Evolutionary conservation across 2,113 vertebrate species (phyloP), one percentile per base, ranked within the genome.

Genomic region (Xenopus tropicalis): DNA sequence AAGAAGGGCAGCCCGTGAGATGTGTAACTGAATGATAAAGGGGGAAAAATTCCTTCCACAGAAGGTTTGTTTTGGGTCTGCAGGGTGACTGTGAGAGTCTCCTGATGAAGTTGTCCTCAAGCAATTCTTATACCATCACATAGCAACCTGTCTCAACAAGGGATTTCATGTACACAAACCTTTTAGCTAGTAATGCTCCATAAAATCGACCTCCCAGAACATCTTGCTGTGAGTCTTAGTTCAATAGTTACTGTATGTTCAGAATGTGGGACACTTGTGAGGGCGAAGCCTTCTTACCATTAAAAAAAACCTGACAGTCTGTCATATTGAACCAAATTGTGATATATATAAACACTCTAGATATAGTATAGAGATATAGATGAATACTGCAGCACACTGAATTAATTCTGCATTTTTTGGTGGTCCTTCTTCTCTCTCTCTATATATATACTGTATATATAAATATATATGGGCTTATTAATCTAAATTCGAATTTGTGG

Each of bases 41-140:
- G 64, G 64, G 43, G 65, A 61, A 73, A 73, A 21, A 73, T 73
- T 73, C 71, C 44, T 73, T 65, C 62, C 62, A 66, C 21, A 43
- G 29, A 66, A 14, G 56, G 71, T 73, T 73, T 73, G 62, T 56
- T 73, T 66, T 66, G 71, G 62, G 62, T 37, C 71, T 54, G 16
- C 22, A 22, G 43, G 71, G 51, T 43, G 46, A 65, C 24, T 29
- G 70, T 72, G 61, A 65, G 71, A 72, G 61, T n/a, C 61, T 72
- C 71, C 71, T 73, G 71, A 73, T 73, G 54, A 56, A 58, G 71
- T 42, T 58, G 61, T 73, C 71, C 52, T 73, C 63, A 58, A 73
- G 29, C 48, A 66, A 73, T 73, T 73, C 71, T 73, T 73, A 58
- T 11, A 22, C 71, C 62, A 73, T 73, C 62, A 66, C 62, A 73